Percentiles rank a stretch among this genome's conserved stretches.
phyloP scores from a whole-genome alignment of 2,888 invertebrate genomes.

The Zygothrica quintamaculata region DNA sequence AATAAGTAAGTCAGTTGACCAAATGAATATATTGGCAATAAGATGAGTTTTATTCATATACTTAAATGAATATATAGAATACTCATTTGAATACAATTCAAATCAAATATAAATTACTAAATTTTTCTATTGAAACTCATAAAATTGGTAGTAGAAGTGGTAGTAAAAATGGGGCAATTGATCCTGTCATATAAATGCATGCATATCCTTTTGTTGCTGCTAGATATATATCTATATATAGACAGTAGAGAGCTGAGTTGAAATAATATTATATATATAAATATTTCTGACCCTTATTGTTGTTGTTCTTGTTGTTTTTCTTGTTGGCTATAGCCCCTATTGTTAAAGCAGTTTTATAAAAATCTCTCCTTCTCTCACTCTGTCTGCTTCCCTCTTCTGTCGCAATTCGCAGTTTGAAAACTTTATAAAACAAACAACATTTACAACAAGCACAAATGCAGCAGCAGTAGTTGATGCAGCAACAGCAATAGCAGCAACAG shows the following conservation, averaged over 20 bases:
- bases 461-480: background rate
- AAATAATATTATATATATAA: constrained; percentile 46
- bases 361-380: too few relatives aligned
- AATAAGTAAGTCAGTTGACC: background rate
- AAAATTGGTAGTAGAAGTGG: too few relatives aligned
- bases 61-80: too few relatives aligned
- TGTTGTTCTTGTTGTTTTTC: too few relatives aligned
- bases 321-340: constrained; percentile 8
- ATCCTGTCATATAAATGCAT: constrained; percentile 11
- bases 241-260: constrained; percentile 48
- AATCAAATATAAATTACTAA: too few relatives aligned
- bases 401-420: constrained; percentile 45
- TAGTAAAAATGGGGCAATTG: constrained; percentile 7
- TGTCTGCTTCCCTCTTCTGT: too few relatives aligned
- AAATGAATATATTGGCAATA: background rate
- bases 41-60: too few relatives aligned
- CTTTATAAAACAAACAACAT: constrained; percentile 37
- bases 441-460: constrained; percentile 3
- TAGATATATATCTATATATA: constrained; percentile 30
- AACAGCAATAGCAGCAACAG: constrained; percentile 7
- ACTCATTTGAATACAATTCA: too few relatives aligned
- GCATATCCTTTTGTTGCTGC: constrained; percentile 7
- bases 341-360: constrained; percentile 11
- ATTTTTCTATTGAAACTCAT: too few relatives aligned
- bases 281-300: constrained; percentile 4